These are phyloP conservation scores for Enteromius paludinosus DNA, from an alignment of 2,797 vertebrate genomes.

Conservation along the genomic window DNA sequence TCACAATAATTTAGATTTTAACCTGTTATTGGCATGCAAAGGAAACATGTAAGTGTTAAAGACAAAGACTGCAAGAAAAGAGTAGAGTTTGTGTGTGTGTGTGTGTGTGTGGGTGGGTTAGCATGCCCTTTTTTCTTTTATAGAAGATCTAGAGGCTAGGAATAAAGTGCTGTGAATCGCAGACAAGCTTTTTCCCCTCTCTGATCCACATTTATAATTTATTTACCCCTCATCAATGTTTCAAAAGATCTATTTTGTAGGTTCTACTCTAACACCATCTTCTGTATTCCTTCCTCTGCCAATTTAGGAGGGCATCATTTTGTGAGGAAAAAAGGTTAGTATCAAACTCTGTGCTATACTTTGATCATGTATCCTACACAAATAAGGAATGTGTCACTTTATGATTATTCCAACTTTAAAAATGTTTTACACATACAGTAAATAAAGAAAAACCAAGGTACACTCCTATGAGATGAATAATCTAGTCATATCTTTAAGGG, in stretches of 20 bases:
- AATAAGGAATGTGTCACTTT: background rate
- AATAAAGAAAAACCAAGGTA: background rate
- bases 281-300: slow-evolving; percentile 38
- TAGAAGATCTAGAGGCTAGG: slow-evolving; percentile 25
- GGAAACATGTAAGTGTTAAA: slow-evolving; percentile 5
- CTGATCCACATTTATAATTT: slow-evolving; percentile 59
- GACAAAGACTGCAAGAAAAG: background rate
- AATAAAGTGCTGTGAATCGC: slow-evolving; percentile 37
- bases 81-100: background rate
- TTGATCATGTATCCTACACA: background rate
- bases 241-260: slow-evolving; percentile 55
- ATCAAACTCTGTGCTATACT: background rate
- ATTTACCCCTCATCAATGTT: slow-evolving; percentile 61
- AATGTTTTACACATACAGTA: background rate
- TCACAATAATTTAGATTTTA: background rate
- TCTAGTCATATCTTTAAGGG: background rate
- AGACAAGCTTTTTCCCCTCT: slow-evolving; percentile 38
- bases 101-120: background rate
- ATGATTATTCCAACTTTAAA: background rate
- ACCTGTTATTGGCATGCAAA: background rate
- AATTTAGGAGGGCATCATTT: slow-evolving; percentile 65
- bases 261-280: slow-evolving; percentile 36
- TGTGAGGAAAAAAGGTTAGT: slow-evolving; percentile 89
- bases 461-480: background rate
- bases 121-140: background rate